phyloP scores from a whole-genome alignment of 2,888 invertebrate species.

The Hoplodrina ambigua region DNA sequence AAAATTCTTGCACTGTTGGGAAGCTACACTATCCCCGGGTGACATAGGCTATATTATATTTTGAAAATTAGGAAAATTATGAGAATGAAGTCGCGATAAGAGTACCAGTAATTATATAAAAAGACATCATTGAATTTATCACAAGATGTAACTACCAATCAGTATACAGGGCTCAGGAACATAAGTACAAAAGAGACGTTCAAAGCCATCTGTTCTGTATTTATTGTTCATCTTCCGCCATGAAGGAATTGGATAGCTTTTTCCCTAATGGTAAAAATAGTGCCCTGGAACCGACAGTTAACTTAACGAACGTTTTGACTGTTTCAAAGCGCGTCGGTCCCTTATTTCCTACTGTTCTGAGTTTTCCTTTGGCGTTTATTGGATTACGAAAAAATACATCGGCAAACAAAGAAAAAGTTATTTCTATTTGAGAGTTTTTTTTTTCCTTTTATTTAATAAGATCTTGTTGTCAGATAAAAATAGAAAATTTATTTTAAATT shows the following conservation, averaged over 20 bases:
- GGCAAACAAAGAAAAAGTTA: slow-evolving; percentile 16
- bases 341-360: slow-evolving; percentile 26
- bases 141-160: not conserved
- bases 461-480: not conserved
- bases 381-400: slow-evolving; percentile 26
- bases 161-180: not conserved
- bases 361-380: slow-evolving; percentile 41
- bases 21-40: too few relatives aligned
- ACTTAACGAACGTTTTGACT: slow-evolving; percentile 36
- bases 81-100: too few relatives aligned
- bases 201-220: slow-evolving; percentile 20
- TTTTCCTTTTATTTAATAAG: not conserved
- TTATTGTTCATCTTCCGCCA: slow-evolving; percentile 27
- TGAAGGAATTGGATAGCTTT: slow-evolving; percentile 43
- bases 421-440: slow-evolving; percentile 20
- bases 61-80: too few relatives aligned
- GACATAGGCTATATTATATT: too few relatives aligned
- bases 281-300: slow-evolving; percentile 47
- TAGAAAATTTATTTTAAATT: not conserved
- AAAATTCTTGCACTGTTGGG: too few relatives aligned
- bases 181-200: not conserved
- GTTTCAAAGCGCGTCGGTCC: slow-evolving; percentile 39
- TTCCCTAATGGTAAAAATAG: slow-evolving; percentile 26
- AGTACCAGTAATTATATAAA: too few relatives aligned
- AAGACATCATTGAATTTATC: not conserved